These are phyloP conservation scores for Tupaia tana DNA, from an alignment of 2,113 vertebrate genomes.

Conservation along the genomic window DNA sequence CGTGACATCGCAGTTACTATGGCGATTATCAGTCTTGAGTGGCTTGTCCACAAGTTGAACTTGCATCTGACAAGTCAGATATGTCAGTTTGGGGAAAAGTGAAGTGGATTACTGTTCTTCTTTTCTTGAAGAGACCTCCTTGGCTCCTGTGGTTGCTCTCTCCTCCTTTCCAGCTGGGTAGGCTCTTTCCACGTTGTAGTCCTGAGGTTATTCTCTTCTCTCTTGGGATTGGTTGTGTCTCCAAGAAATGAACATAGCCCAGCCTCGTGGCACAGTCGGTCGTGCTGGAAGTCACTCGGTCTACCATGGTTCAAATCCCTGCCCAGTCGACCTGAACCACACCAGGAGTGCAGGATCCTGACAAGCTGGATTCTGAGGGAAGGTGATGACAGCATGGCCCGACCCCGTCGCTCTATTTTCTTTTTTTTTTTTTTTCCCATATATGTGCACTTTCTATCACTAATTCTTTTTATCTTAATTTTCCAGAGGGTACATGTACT, in stretches of 20 bases:
- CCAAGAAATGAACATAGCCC: neutral
- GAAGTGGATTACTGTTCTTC: neutral
- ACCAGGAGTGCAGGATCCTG: too few relatives aligned
- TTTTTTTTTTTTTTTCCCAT: too few relatives aligned
- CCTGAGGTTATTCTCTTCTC: neutral
- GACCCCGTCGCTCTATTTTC: too few relatives aligned
- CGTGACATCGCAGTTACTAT: slow-evolving; percentile 67
- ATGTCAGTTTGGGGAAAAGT: slow-evolving; percentile 72
- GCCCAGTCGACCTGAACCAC: too few relatives aligned
- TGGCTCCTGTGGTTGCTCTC: neutral
- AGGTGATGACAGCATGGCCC: too few relatives aligned
- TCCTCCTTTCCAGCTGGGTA: neutral
- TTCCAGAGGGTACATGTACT: too few relatives aligned
- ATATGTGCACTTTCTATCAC: too few relatives aligned
- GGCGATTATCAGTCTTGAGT: slow-evolving; percentile 72
- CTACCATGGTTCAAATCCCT: too few relatives aligned
- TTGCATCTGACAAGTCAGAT: slow-evolving; percentile 80
- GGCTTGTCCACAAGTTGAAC: slow-evolving; percentile 79
- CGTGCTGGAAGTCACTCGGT: too few relatives aligned
- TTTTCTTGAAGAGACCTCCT: slow-evolving; percentile 43
- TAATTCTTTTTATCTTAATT: too few relatives aligned
- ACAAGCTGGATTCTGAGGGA: too few relatives aligned
- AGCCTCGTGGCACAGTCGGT: too few relatives aligned
- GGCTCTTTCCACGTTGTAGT: neutral
- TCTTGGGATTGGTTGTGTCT: neutral